A percentile compares a stretch with the other conserved stretches of the same genome.
phyloP scores from a whole-genome alignment of 2,113 vertebrate species.

The Meriones unguiculatus region DNA sequence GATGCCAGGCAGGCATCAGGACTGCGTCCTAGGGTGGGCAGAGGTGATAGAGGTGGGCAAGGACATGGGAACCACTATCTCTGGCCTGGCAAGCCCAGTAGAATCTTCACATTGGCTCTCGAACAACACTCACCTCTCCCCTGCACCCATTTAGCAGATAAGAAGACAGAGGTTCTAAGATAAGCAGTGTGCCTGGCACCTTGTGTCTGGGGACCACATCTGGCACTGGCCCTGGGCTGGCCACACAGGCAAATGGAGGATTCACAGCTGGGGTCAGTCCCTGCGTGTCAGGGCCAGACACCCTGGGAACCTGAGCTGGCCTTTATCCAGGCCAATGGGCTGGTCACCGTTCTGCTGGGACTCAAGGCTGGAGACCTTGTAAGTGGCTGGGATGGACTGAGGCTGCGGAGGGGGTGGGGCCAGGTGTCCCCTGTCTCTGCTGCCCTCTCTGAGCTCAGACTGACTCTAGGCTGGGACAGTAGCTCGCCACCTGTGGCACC shows the following conservation, averaged over 20 bases:
- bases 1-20: neutral
- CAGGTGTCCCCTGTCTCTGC: neutral
- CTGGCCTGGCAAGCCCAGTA: neutral
- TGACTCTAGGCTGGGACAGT: fast-evolving
- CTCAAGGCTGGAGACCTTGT: neutral
- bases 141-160: neutral
- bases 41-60: neutral
- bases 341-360: neutral
- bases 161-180: neutral
- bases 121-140: neutral
- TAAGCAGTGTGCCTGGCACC: too few species aligned
- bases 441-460: neutral
- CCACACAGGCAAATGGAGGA: neutral
- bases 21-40: neutral
- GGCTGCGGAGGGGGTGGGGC: neutral
- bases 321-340: neutral
- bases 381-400: neutral
- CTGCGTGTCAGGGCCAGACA: neutral
- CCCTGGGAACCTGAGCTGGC: neutral
- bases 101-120: neutral
- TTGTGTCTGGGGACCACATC: neutral
- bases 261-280: too few species aligned
- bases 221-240: neutral
- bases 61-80: neutral
- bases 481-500: neutral